These are phyloP conservation scores for Cygnus olor DNA, from an alignment of 2,797 vertebrate species.

Conservation along the genomic window DNA sequence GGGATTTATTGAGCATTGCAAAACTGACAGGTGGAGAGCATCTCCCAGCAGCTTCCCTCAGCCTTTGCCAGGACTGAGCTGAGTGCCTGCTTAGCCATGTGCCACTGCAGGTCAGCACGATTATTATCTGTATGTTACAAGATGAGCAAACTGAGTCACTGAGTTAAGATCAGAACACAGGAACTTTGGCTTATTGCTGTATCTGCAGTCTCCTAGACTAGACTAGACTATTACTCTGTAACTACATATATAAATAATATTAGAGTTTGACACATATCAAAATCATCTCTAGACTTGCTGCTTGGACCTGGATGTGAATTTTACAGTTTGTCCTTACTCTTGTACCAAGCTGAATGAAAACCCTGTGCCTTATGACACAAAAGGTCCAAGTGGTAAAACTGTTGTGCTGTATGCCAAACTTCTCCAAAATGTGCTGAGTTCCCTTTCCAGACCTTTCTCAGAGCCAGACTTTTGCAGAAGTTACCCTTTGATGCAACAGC, in stretches of 20 bases:
- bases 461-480: neutral
- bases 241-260: fast-evolving
- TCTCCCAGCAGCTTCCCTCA: neutral
- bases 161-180: neutral
- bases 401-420: neutral
- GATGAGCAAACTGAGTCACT: neutral
- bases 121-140: neutral
- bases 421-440: neutral
- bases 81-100: neutral
- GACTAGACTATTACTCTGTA: neutral
- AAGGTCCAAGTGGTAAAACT: neutral
- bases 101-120: neutral
- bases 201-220: neutral
- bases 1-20: neutral
- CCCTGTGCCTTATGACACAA: neutral
- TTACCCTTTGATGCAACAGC: neutral
- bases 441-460: neutral
- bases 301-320: neutral
- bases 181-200: neutral
- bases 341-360: neutral
- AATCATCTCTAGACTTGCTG: neutral
- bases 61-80: neutral
- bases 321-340: neutral
- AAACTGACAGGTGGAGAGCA: neutral
- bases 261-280: neutral